Evolutionary conservation across 2,888 invertebrate genomes (phyloP).

Genomic region (Alviniconcha strummeri): DNA sequence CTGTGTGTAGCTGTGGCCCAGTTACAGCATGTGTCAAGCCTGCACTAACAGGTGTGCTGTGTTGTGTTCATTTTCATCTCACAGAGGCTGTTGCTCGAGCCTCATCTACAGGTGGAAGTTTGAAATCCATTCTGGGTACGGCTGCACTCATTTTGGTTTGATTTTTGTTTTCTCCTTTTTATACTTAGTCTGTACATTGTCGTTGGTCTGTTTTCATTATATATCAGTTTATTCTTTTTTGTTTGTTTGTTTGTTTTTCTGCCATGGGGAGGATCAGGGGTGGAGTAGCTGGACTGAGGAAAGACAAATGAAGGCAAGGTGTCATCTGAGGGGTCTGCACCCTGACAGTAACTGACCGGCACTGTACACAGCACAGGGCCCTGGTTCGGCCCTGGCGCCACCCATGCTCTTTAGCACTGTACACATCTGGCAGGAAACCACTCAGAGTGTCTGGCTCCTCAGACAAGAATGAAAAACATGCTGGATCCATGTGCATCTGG

Average conservation of each 20-base stretch:
- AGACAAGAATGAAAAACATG: too few species aligned
- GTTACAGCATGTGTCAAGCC: background rate
- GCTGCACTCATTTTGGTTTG: background rate
- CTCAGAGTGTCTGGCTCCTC: too few species aligned
- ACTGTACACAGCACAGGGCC: too few species aligned
- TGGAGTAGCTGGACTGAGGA: too few species aligned
- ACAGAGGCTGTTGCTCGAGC: conserved; percentile 9
- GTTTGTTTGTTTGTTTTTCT: background rate
- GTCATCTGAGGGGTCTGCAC: too few species aligned
- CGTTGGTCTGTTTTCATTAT: background rate
- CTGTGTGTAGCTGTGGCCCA: background rate
- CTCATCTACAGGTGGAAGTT: conserved; percentile 9
- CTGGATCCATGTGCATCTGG: too few species aligned
- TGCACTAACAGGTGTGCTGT: background rate
- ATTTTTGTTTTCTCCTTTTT: background rate
- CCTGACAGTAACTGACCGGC: too few species aligned
- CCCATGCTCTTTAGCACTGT: too few species aligned
- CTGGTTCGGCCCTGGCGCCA: too few species aligned
- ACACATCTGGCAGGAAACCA: too few species aligned
- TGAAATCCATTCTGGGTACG: conserved; percentile 32
- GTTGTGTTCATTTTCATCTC: conserved; percentile 12
- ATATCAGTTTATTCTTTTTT: background rate
- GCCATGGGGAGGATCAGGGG: too few species aligned
- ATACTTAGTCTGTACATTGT: background rate
- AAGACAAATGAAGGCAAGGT: too few species aligned